phyloP scores from a whole-genome alignment of 1,140 invertebrate species.

The Rhopalosiphum padi region DNA sequence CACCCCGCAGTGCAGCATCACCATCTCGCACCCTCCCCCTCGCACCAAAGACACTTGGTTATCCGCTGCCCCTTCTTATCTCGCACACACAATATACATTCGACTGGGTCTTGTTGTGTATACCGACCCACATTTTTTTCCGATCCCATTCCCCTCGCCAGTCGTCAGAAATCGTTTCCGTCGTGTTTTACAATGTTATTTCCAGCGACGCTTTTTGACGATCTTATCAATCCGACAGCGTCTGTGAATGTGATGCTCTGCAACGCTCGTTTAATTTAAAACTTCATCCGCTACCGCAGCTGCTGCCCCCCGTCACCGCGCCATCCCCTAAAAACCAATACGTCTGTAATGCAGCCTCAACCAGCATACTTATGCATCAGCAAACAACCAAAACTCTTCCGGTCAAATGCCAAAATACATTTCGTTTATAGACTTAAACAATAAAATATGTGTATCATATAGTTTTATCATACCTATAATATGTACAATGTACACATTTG shows the following conservation, averaged over 20 bases:
- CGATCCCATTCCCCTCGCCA: background rate
- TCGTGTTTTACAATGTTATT: constrained; percentile 21
- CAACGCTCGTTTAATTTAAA: background rate
- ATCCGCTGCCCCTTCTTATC: constrained; percentile 25
- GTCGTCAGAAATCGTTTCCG: constrained; percentile 13
- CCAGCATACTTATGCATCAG: background rate
- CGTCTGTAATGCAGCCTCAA: background rate
- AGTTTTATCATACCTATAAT: too few species aligned
- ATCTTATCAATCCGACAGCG: constrained; percentile 31
- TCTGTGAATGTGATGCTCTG: background rate
- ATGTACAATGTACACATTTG: too few species aligned
- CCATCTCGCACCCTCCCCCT: background rate
- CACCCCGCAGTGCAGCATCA: background rate
- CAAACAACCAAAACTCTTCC: background rate
- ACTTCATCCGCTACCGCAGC: background rate
- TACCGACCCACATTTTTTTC: background rate
- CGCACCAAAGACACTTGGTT: background rate
- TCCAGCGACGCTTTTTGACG: constrained; percentile 36
- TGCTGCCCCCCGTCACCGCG: background rate
- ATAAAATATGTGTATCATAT: too few species aligned
- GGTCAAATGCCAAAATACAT: background rate
- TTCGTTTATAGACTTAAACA: background rate
- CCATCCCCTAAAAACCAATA: background rate
- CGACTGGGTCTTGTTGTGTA: background rate
- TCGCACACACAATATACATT: constrained; percentile 20